Conservation (phyloP, 2,797 vertebrate species). For the Parauchenoglanis ngamensis region DNA sequence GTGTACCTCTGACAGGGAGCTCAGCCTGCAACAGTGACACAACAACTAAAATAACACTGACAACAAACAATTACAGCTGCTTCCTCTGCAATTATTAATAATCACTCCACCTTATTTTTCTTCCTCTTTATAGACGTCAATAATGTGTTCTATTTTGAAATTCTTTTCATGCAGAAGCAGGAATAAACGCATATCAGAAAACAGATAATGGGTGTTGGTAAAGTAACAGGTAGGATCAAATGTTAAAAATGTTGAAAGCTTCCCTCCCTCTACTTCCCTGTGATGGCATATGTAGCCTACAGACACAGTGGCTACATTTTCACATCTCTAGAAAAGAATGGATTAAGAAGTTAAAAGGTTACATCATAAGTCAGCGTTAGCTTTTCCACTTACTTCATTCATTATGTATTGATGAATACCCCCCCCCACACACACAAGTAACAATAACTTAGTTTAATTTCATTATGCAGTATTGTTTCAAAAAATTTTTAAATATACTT, state of each 20-base stretch:
- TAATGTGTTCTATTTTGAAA: neutral
- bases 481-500: constrained; percentile 49
- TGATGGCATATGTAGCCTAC: constrained; percentile 72
- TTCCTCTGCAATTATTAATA: constrained; percentile 35
- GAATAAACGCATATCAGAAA: constrained; percentile 17
- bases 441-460: constrained; percentile 25
- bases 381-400: constrained; percentile 71
- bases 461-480: constrained; percentile 30
- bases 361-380: constrained; percentile 75
- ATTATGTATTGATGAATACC: constrained; percentile 55
- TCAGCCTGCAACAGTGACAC: constrained; percentile 62
- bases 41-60: constrained; percentile 61
- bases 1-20: constrained; percentile 62
- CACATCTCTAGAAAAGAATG: constrained; percentile 70
- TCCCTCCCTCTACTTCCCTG: constrained; percentile 60
- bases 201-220: constrained; percentile 24
- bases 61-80: constrained; percentile 42
- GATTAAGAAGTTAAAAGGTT: constrained; percentile 77
- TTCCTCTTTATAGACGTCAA: constrained; percentile 9
- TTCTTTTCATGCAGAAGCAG: constrained; percentile 10
- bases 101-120: constrained; percentile 13
- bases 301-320: constrained; percentile 72
- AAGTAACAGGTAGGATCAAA: constrained; percentile 56
- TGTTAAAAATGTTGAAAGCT: constrained; percentile 44
- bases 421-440: too few species aligned